Conservation (phyloP, 2,797 vertebrate genomes). For the Sebastes hubbsi region DNA sequence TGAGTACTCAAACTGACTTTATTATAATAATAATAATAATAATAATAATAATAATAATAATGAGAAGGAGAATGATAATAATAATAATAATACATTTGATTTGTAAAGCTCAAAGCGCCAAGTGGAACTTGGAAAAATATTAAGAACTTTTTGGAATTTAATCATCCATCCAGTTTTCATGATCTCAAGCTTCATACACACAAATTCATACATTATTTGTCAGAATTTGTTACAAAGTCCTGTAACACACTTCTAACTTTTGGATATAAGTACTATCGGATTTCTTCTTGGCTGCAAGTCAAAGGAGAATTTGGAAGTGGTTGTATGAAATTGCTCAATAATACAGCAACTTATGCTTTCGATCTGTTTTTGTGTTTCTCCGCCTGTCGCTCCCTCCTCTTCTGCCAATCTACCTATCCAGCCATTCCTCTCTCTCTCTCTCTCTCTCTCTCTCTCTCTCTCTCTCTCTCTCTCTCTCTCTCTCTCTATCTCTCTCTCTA, state of each 20-base stretch:
- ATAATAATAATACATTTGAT: no score
- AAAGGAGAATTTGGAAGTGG: slow-evolving; percentile 46
- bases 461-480: no score
- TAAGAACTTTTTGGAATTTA: not conserved
- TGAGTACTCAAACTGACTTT: not conserved
- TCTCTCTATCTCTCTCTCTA: no score
- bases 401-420: not conserved
- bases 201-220: not conserved
- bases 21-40: not conserved
- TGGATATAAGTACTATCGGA: slow-evolving; percentile 44
- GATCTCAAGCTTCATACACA: not conserved
- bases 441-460: no score
- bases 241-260: slow-evolving; percentile 14
- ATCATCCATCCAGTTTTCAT: not conserved
- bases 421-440: not conserved
- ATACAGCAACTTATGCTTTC: slow-evolving; percentile 31
- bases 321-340: slow-evolving; percentile 37
- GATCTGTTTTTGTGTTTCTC: slow-evolving; percentile 19
- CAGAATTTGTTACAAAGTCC: not conserved
- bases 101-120: no score
- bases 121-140: not conserved
- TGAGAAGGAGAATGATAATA: not conserved
- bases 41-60: no score
- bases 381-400: not conserved
- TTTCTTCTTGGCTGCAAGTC: slow-evolving; percentile 28